Base-by-base conservation (phyloP, 2,797 vertebrate genomes). In the Mionectes olivaceus region DNA sequence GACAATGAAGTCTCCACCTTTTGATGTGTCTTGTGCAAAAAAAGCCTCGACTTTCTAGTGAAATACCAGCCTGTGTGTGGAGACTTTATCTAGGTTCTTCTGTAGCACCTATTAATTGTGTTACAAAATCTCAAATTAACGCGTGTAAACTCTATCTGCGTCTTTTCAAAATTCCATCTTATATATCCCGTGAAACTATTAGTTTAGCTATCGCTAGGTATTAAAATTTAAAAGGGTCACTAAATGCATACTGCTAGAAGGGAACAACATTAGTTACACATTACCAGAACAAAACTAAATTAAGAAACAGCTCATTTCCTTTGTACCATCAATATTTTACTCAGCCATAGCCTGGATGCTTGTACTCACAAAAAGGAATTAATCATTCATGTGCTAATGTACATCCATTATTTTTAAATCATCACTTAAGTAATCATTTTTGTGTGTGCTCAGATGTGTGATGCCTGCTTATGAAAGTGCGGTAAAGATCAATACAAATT, bases 231-330 rank as follows among this genome's bases (percentile, higher is more conserved):
- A 95, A 97, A 97, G 90, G 92, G 94, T 96, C 96, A 94, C 87
- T 94, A 95, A 97, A 95, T 97, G 84, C 87, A 88, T 71, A 90
- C 73, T 88, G 90, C 94, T 96, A 96, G 94, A 97, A 97, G 97
- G 95, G 96, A 97, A 93, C 84, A 93, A 95, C 91, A 97, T 97
- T 96, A 96, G 94, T 97, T 97, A 97, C 96, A 97, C 85, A 96
- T 97, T 97, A 98, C 93, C 93, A 97, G 97, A 96, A 96, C 94
- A 95, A 97, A 98, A 97, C 95, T 97, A 96, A 97, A 94, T 97
- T 97, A 97, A 97, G 97, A 97, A 96, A 95, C 94, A 97, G 93
- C 88, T 96, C 95, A 96, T 97, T 98, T 98, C 96, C 97, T 97
- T 95, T 89, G 87, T 96, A 92, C 89, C 95, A 95, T 97, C 96